Conservation (phyloP, 2,113 vertebrate species). For the Gallinago media region DNA sequence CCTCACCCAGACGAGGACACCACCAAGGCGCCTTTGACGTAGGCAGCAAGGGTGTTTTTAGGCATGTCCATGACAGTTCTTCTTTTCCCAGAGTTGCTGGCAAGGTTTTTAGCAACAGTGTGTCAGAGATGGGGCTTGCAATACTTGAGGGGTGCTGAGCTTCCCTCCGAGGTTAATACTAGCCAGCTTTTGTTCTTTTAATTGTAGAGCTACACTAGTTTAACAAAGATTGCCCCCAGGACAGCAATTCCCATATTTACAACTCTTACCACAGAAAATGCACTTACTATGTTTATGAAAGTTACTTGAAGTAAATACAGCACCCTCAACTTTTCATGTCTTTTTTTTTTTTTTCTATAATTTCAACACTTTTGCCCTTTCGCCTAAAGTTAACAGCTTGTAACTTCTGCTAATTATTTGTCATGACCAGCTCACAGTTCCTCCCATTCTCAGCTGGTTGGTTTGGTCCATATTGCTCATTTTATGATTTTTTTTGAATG, state of each 20-base stretch:
- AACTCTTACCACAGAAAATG: constrained; percentile 34
- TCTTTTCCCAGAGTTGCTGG: background rate
- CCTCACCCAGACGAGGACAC: background rate
- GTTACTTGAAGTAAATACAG: constrained; percentile 18
- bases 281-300: constrained; percentile 6
- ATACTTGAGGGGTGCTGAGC: background rate
- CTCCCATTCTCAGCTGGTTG: background rate
- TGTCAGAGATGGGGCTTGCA: background rate
- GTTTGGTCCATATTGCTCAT: background rate
- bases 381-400: background rate
- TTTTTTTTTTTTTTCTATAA: background rate
- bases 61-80: background rate
- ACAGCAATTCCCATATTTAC: constrained; percentile 39
- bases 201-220: background rate
- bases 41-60: background rate
- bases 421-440: background rate
- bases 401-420: constrained; percentile 27
- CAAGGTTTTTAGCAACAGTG: background rate
- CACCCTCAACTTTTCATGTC: background rate
- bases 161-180: background rate
- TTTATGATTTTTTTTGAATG: background rate
- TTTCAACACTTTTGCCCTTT: constrained; percentile 12
- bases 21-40: background rate
- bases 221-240: constrained; percentile 41
- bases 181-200: background rate